Evolutionary conservation across 2,888 invertebrate species (phyloP).

Genomic region (Drosophila monieri): DNA sequence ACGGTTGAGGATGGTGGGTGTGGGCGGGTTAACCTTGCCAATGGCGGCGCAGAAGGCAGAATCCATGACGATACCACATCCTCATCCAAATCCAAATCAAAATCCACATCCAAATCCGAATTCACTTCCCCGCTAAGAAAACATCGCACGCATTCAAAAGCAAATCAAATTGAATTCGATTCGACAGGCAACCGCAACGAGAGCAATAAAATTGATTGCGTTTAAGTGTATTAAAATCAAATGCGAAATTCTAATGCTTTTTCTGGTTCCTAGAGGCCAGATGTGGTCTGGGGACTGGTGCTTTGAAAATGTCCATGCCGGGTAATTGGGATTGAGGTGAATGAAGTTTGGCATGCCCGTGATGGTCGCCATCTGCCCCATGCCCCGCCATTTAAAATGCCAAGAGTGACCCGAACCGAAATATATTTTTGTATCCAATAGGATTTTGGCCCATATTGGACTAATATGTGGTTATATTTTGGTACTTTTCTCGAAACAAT

Average conservation of each 20-base stretch:
- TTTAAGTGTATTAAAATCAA: conserved; percentile 76
- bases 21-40: conserved; percentile 19
- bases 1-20: conserved; percentile 4
- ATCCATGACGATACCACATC: conserved; percentile 25
- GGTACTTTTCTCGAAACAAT: background rate
- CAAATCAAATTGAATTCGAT: conserved; percentile 75
- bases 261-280: background rate
- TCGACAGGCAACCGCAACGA: conserved; percentile 75
- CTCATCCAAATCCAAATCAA: background rate
- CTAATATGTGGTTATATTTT: background rate
- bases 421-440: background rate
- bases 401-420: background rate
- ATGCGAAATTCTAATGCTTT: conserved; percentile 43
- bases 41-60: conserved; percentile 32
- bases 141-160: conserved; percentile 53
- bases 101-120: conserved; percentile 2
- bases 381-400: background rate
- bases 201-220: conserved; percentile 77
- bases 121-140: conserved; percentile 12
- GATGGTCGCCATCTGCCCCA: conserved; percentile 30
- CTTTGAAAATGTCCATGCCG: conserved; percentile 51
- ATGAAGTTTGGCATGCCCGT: conserved; percentile 61
- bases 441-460: background rate
- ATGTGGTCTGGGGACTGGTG: conserved; percentile 4
- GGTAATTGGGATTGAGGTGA: conserved; percentile 55